Evolutionary conservation across 2,888 invertebrate genomes (phyloP).

Genomic region (Candidula unifasciata): DNA sequence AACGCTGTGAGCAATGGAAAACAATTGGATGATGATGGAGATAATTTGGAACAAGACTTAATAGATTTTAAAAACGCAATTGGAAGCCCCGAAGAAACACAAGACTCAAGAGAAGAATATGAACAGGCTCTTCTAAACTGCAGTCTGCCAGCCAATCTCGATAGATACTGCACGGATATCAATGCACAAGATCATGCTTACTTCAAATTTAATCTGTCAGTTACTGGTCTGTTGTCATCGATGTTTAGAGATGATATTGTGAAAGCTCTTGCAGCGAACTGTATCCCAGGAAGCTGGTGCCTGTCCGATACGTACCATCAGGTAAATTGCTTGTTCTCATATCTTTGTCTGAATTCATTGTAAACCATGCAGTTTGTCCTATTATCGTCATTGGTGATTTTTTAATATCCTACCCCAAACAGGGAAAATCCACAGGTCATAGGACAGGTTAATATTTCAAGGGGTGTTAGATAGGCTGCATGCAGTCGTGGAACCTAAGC

Average conservation of each 20-base stretch:
- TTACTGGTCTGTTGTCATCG: constrained; percentile 16
- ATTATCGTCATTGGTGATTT: no score
- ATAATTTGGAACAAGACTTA: not conserved
- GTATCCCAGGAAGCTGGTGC: constrained; percentile 17
- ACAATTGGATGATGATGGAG: not conserved
- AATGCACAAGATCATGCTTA: not conserved
- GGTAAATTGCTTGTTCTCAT: constrained; percentile 3
- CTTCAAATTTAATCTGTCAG: not conserved
- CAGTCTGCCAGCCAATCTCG: not conserved
- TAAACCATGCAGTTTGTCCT: no score
- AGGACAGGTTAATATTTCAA: no score
- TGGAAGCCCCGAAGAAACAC: not conserved
- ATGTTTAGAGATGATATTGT: constrained; percentile 17
- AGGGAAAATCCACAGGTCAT: no score
- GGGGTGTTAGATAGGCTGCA: no score
- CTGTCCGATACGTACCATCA: not conserved
- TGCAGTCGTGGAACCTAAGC: no score
- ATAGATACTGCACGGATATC: not conserved
- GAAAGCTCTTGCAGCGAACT: not conserved
- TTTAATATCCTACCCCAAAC: no score
- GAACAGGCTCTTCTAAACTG: not conserved
- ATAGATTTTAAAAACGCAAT: not conserved
- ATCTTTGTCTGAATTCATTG: no score
- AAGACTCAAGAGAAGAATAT: no score
- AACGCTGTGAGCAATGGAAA: not conserved